A percentile compares a stretch with the other conserved stretches of the same genome.
These are phyloP conservation scores for Staurois parvus DNA, from an alignment of 2,797 vertebrate genomes.

Conservation along the genomic window DNA sequence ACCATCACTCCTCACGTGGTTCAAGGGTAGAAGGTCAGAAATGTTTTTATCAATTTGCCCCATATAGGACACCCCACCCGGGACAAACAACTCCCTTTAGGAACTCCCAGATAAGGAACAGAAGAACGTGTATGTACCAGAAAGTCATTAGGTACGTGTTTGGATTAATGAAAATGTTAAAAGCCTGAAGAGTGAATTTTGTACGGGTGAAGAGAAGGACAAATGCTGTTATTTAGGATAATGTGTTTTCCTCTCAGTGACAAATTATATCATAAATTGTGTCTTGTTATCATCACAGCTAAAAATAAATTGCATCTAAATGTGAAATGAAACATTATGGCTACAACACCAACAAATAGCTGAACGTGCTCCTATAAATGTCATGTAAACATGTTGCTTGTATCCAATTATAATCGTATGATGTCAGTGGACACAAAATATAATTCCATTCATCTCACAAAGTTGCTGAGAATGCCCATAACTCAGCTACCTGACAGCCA, in stretches of 20 bases:
- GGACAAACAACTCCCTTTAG: not conserved
- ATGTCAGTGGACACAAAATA: not conserved
- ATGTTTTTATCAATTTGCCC: no score
- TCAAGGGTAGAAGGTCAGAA: no score
- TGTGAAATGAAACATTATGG: not conserved
- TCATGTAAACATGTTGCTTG: not conserved
- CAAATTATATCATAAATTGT: conserved; percentile 1
- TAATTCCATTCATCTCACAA: not conserved
- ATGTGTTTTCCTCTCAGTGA: conserved; percentile 23
- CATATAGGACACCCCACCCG: no score
- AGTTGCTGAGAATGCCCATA: no score
- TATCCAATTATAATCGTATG: not conserved
- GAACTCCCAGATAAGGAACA: no score
- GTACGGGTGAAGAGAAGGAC: conserved; percentile 7
- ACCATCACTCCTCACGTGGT: no score
- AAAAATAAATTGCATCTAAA: conserved; percentile 16
- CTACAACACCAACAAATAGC: not conserved
- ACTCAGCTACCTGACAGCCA: no score
- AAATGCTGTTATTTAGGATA: conserved; percentile 37
- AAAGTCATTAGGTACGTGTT: not conserved
- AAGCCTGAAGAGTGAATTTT: not conserved
- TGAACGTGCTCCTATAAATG: not conserved
- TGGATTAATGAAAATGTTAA: not conserved
- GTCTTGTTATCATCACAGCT: not conserved
- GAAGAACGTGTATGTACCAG: not conserved